A percentile compares a stretch with the other conserved stretches of the same genome.
phyloP scores from a whole-genome alignment of 2,888 invertebrate species.

The Nomada fucata region DNA sequence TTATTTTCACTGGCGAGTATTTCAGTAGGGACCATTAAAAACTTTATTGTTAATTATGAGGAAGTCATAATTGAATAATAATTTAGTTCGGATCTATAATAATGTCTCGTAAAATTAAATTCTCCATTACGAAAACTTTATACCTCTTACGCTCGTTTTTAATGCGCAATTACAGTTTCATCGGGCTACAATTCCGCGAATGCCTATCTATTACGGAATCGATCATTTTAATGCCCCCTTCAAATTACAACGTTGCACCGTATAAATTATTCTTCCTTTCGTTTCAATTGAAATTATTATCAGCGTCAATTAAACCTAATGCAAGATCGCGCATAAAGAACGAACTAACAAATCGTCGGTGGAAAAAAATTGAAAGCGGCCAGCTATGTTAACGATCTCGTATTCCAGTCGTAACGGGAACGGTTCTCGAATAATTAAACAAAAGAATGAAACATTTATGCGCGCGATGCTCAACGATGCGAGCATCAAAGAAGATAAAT shows the following conservation, averaged over 20 bases:
- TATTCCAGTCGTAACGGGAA: neutral
- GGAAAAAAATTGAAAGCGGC: constrained; percentile 20
- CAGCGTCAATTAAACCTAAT: neutral
- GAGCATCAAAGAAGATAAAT: neutral
- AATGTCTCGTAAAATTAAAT: no score
- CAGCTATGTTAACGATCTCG: neutral
- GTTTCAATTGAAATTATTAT: neutral
- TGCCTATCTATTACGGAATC: neutral
- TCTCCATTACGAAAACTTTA: no score
- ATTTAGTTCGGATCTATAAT: no score
- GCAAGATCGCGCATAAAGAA: neutral
- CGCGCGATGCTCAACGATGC: neutral
- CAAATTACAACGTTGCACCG: neutral
- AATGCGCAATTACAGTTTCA: neutral
- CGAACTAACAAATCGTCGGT: neutral
- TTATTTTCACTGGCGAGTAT: neutral
- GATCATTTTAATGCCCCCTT: neutral
- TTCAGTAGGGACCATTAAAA: no score
- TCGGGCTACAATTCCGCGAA: no score
- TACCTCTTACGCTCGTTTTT: neutral
- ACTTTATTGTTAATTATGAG: no score
- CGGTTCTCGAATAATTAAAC: neutral
- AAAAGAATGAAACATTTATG: constrained; percentile 17
- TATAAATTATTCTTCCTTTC: neutral
- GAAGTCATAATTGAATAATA: no score